Evolutionary conservation across 2,113 vertebrate genomes (phyloP).

Genomic region (Leucopsar rothschildi): DNA sequence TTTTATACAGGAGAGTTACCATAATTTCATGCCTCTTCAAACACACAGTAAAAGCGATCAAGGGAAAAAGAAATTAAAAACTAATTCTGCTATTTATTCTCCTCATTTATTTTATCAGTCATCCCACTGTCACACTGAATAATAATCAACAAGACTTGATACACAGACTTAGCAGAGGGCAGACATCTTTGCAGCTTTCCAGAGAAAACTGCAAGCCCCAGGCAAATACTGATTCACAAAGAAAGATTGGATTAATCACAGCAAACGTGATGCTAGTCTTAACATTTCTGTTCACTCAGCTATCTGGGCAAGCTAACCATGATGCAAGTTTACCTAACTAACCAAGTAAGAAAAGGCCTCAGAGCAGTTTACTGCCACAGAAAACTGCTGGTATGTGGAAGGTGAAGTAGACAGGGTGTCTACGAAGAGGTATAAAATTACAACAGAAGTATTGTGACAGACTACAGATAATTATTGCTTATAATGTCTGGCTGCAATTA

Average conservation of each 20-base stretch:
- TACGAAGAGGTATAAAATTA: conserved; percentile 11
- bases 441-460: not conserved
- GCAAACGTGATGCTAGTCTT: not conserved
- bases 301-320: not conserved
- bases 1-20: conserved; percentile 46
- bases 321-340: conserved; percentile 1
- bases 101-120: conserved; percentile 75
- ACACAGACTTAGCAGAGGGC: conserved; percentile 37
- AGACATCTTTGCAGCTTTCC: not conserved
- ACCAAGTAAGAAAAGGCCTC: not conserved
- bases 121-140: conserved; percentile 67
- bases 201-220: conserved; percentile 35
- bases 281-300: conserved; percentile 17
- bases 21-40: conserved; percentile 72
- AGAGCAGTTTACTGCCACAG: not conserved
- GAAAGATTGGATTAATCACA: conserved; percentile 33
- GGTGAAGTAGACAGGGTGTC: not conserved
- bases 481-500: not conserved
- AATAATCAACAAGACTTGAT: conserved; percentile 66
- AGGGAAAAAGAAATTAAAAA: conserved; percentile 75
- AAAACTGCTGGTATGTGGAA: not conserved
- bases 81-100: conserved; percentile 75
- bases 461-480: conserved; percentile 17
- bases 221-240: not conserved
- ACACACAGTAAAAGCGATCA: conserved; percentile 72